Evolutionary conservation across 2,797 vertebrate genomes (phyloP).

Genomic region (Eospalax fontanierii): DNA sequence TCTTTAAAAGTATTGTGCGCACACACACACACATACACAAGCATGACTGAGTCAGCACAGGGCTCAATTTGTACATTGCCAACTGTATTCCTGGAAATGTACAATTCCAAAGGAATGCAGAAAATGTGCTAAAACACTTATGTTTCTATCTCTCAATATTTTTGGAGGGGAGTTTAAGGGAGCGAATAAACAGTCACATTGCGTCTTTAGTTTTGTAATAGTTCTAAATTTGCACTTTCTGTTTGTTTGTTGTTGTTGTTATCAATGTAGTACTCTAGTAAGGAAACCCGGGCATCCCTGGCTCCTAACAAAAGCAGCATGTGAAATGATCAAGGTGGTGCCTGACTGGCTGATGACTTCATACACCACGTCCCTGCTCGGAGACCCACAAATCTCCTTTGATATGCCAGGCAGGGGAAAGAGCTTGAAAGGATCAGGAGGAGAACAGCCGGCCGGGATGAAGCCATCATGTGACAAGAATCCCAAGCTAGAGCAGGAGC

Average conservation of each 20-base stretch:
- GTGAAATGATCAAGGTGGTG: conserved; percentile 90
- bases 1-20: not conserved
- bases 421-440: conserved; percentile 93
- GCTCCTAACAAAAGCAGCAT: conserved; percentile 84
- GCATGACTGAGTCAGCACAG: not conserved
- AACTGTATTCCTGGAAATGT: not conserved
- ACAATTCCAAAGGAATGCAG: not conserved
- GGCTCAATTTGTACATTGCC: not conserved
- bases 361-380: conserved; percentile 96
- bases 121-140: not conserved
- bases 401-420: conserved; percentile 97
- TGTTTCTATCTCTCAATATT: not conserved
- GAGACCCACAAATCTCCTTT: conserved; percentile 99
- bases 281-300: conserved; percentile 77
- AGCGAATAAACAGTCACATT: not conserved
- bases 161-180: not conserved
- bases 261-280: conserved; percentile 47
- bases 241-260: not conserved
- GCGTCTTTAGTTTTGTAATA: not conserved
- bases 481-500: conserved; percentile 87
- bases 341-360: conserved; percentile 96
- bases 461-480: conserved; percentile 98
- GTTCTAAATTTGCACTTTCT: not conserved
- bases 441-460: conserved; percentile 92
- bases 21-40: too few species aligned